Evolutionary conservation across 1,140 invertebrate species (phyloP).

Genomic region (Drosophila neocordata): DNA sequence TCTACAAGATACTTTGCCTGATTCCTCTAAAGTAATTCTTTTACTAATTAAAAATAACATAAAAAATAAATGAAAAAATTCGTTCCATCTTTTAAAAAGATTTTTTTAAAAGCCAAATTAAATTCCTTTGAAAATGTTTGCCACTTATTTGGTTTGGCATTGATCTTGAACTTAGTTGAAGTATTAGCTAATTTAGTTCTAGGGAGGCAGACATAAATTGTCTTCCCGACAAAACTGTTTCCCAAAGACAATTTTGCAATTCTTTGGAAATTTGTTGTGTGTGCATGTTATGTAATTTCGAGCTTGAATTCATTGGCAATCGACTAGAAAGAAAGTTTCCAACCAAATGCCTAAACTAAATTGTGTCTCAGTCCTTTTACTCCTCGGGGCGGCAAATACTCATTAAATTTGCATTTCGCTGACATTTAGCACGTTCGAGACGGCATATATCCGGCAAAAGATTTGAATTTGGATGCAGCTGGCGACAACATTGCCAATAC

Average conservation of each 20-base stretch:
- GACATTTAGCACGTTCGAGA: slow-evolving; percentile 59
- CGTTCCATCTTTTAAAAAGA: too few relatives aligned
- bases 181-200: neutral
- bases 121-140: too few relatives aligned
- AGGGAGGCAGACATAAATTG: neutral
- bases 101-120: too few relatives aligned
- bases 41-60: too few relatives aligned
- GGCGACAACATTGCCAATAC: slow-evolving; percentile 15
- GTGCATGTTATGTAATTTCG: slow-evolving; percentile 59
- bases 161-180: too few relatives aligned
- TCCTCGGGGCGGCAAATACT: slow-evolving; percentile 22
- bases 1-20: too few relatives aligned
- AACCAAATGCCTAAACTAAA: slow-evolving; percentile 18
- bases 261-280: neutral
- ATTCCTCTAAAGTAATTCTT: too few relatives aligned
- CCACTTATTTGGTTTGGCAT: too few relatives aligned
- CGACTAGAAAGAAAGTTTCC: slow-evolving; percentile 64
- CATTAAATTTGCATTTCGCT: slow-evolving; percentile 68
- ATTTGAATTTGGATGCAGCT: slow-evolving; percentile 14
- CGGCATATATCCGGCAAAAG: slow-evolving; percentile 62
- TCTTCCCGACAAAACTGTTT: neutral
- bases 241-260: neutral
- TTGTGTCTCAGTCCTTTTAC: neutral
- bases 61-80: too few relatives aligned
- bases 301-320: slow-evolving; percentile 59